A percentile compares a stretch with the other conserved stretches of the same genome.
phyloP scores from a whole-genome alignment of 1,140 invertebrate species.

The Bombyx mandarina region DNA sequence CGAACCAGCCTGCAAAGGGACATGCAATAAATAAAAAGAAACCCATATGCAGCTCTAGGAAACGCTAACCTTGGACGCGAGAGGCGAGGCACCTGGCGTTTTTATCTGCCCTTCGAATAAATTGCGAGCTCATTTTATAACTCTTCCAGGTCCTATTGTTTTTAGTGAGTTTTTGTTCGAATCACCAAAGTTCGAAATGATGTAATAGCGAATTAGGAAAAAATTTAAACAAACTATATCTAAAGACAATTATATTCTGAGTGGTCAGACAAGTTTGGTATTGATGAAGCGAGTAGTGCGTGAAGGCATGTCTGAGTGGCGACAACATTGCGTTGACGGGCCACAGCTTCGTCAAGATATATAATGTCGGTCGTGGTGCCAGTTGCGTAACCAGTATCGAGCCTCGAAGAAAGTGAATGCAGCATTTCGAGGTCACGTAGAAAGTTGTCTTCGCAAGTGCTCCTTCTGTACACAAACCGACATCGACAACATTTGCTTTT shows the following conservation, averaged over 20 bases:
- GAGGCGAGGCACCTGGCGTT: constrained; percentile 65
- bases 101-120: constrained; percentile 63
- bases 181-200: constrained; percentile 6
- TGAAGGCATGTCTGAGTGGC: constrained; percentile 9
- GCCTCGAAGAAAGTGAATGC: constrained; percentile 67
- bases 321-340: constrained; percentile 25
- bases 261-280: constrained; percentile 8
- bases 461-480: too few species aligned
- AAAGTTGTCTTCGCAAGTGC: constrained; percentile 53
- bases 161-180: constrained; percentile 6
- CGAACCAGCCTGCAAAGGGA: constrained; percentile 54
- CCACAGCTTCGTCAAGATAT: too few species aligned
- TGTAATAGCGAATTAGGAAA: constrained; percentile 16
- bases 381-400: constrained; percentile 63
- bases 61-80: constrained; percentile 64
- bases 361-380: constrained; percentile 47
- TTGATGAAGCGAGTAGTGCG: constrained; percentile 6
- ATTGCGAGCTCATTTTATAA: constrained; percentile 52
- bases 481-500: too few species aligned
- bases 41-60: constrained; percentile 69
- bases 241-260: not conserved
- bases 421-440: constrained; percentile 68
- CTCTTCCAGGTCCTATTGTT: constrained; percentile 19
- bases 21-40: constrained; percentile 67
- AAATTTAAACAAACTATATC: constrained; percentile 6